phyloP scores from a whole-genome alignment of 2,113 vertebrate genomes.

The Laticauda colubrina region DNA sequence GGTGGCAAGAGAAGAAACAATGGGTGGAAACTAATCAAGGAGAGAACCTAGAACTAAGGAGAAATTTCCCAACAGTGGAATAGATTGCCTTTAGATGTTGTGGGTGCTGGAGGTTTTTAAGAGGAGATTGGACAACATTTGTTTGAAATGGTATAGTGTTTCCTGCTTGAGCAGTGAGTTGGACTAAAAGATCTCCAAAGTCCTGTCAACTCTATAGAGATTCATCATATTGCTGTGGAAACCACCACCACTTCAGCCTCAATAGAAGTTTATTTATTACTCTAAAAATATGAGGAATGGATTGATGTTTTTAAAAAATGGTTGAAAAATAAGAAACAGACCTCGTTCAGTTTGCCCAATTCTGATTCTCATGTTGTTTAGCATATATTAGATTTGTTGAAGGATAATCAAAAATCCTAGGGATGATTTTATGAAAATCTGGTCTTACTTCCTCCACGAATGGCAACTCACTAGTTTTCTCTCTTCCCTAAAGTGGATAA shows the following conservation, averaged over 20 bases:
- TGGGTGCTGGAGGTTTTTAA: too few species aligned
- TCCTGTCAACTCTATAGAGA: too few species aligned
- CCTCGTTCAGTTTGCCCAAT: neutral
- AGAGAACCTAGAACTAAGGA: too few species aligned
- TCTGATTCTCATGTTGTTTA: neutral
- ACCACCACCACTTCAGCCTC: neutral
- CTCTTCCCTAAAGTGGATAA: neutral
- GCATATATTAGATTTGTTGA: neutral
- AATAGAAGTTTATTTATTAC: neutral
- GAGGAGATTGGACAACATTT: too few species aligned
- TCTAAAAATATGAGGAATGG: neutral
- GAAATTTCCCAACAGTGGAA: too few species aligned
- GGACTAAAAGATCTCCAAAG: too few species aligned
- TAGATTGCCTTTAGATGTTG: too few species aligned
- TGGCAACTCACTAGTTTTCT: neutral
- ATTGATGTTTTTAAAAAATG: neutral
- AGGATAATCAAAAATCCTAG: neutral
- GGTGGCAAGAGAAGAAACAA: too few species aligned
- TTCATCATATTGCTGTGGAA: neutral
- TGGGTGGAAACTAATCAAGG: too few species aligned
- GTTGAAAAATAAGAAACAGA: neutral
- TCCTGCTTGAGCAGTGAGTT: too few species aligned
- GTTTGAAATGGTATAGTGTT: too few species aligned
- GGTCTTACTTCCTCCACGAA: neutral
- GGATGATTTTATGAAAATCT: neutral